These are phyloP conservation scores for Drosophila elegans DNA, from an alignment of 1,140 invertebrate species.

Conservation along the genomic window DNA sequence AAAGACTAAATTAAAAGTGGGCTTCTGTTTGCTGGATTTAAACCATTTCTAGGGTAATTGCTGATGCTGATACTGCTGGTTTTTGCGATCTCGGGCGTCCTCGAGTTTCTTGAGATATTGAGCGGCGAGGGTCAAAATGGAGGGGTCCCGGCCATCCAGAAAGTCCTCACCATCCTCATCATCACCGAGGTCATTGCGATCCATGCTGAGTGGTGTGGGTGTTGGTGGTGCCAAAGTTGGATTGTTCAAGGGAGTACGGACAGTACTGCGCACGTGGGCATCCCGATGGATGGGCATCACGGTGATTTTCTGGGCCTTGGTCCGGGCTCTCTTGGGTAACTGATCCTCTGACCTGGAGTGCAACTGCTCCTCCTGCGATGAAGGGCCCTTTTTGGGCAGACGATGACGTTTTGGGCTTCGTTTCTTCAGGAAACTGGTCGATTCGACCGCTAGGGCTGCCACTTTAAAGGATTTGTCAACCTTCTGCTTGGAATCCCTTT, in stretches of 20 bases:
- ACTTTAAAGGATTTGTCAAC: background rate
- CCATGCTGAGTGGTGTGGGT: background rate
- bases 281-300: conserved; percentile 7
- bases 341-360: background rate
- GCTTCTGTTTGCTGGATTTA: background rate
- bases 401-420: background rate
- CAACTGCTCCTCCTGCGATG: background rate
- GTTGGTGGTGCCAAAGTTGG: background rate
- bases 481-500: background rate
- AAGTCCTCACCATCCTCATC: background rate
- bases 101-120: conserved; percentile 33
- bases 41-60: background rate
- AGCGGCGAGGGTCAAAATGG: conserved; percentile 12
- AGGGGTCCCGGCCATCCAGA: conserved; percentile 14
- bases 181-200: background rate
- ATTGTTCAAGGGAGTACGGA: background rate
- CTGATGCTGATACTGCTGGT: background rate
- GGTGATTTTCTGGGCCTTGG: background rate
- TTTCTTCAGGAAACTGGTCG: background rate
- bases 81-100: conserved; percentile 13
- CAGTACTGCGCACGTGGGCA: background rate
- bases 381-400: background rate
- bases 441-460: background rate
- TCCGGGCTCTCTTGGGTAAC: background rate
- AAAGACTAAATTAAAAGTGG: background rate